These are phyloP conservation scores for Elaphurus davidianus DNA, from an alignment of 2,113 vertebrate species.

Conservation along the genomic window DNA sequence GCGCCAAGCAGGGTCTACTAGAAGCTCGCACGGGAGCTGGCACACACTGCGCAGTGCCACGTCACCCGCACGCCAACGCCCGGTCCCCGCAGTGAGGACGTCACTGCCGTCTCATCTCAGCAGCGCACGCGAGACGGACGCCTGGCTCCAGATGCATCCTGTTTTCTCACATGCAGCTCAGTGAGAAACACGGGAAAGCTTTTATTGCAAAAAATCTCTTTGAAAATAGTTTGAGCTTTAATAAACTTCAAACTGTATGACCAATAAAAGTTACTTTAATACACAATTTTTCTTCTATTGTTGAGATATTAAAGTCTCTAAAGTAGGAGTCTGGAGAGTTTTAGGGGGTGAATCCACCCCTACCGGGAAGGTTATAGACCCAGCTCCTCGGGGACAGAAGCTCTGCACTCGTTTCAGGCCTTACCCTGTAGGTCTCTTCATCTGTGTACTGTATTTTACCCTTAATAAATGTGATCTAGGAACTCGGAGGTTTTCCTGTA, in stretches of 20 bases:
- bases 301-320: neutral
- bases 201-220: neutral
- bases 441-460: too few species aligned
- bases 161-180: rapidly evolving
- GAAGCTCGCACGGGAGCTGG: neutral
- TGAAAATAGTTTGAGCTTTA: neutral
- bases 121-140: rapidly evolving
- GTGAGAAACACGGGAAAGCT: neutral
- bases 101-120: neutral
- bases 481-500: neutral
- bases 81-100: rapidly evolving
- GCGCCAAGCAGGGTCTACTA: neutral
- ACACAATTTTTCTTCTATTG: neutral
- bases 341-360: neutral
- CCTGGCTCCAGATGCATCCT: neutral
- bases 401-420: neutral
- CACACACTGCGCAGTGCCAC: rapidly evolving
- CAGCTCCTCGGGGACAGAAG: neutral
- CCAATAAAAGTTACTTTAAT: neutral
- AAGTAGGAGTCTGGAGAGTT: neutral
- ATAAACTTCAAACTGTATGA: neutral
- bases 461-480: neutral
- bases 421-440: neutral
- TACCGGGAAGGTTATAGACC: rapidly evolving
- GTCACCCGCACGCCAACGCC: too few species aligned